Conservation (phyloP, 2,888 invertebrate genomes). For the Xestia c-nigrum region DNA sequence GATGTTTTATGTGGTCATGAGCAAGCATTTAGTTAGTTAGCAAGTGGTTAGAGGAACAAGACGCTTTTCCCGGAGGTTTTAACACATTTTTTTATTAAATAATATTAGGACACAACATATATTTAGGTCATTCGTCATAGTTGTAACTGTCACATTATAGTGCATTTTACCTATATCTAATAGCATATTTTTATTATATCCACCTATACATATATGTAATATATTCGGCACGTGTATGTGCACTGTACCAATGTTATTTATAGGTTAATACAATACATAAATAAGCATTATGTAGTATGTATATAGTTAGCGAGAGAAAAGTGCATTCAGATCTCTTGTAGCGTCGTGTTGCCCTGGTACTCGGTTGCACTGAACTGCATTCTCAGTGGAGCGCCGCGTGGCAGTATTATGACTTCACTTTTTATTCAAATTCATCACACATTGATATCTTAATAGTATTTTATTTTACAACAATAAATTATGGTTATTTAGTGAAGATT, state of each 20-base stretch:
- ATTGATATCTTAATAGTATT: not conserved
- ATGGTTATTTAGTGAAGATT: not conserved
- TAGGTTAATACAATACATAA: conserved; percentile 30
- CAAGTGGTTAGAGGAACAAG: not conserved
- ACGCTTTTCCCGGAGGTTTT: conserved; percentile 1
- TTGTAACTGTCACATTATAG: not conserved
- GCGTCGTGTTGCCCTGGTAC: conserved; percentile 81
- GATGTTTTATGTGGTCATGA: conserved; percentile 35
- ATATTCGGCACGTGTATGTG: conserved; percentile 48
- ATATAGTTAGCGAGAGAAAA: conserved; percentile 62
- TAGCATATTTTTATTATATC: not conserved
- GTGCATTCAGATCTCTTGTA: conserved; percentile 75
- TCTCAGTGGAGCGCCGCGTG: conserved; percentile 68
- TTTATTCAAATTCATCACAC: conserved; percentile 31
- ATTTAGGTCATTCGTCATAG: not conserved
- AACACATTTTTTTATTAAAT: not conserved
- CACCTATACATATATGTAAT: no score
- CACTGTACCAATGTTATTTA: conserved; percentile 37
- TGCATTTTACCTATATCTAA: conserved; percentile 3
- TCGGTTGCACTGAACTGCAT: conserved; percentile 84
- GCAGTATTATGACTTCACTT: conserved; percentile 53
- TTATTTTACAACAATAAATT: not conserved
- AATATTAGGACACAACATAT: not conserved
- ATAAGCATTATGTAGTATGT: conserved; percentile 13
- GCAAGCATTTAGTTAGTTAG: conserved; percentile 10